These are phyloP conservation scores for Monodelphis domestica DNA, from an alignment of 2,797 vertebrate genomes.

Conservation along the genomic window DNA sequence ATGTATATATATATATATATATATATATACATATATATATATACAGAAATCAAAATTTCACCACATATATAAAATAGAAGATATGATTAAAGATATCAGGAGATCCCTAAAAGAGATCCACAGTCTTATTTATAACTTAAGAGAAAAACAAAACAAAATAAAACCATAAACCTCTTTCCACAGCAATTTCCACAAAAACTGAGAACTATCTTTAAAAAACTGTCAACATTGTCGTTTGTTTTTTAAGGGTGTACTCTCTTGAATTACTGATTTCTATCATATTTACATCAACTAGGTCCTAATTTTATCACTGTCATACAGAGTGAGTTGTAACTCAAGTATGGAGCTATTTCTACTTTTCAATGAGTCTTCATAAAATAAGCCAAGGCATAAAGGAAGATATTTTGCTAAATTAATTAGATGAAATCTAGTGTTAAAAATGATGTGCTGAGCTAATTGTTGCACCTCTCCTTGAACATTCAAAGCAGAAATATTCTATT, in stretches of 20 bases:
- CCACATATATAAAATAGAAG: constrained; percentile 17
- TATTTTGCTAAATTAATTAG: constrained; percentile 31
- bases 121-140: constrained; percentile 18
- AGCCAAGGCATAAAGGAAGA: constrained; percentile 19
- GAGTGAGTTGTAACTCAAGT: constrained; percentile 24
- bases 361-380: constrained; percentile 25
- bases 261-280: constrained; percentile 63
- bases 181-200: constrained; percentile 58
- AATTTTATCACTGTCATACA: constrained; percentile 54
- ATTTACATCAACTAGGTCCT: constrained; percentile 38
- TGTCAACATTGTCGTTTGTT: constrained; percentile 49
- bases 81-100: background rate
- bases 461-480: constrained; percentile 33
- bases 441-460: constrained; percentile 15
- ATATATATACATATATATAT: too few species aligned
- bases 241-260: constrained; percentile 47
- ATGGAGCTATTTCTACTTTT: constrained; percentile 20
- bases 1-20: too few species aligned
- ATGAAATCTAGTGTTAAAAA: constrained; percentile 33
- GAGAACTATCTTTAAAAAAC: constrained; percentile 49
- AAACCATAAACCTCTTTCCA: background rate
- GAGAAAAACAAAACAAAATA: constrained; percentile 24
- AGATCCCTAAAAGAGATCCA: constrained; percentile 7
- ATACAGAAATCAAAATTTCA: constrained; percentile 13
- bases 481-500: constrained; percentile 19